Evolutionary conservation across 2,888 invertebrate genomes (phyloP), one percentile per base, ranked within the genome.

Genomic region (Panopea generosa): DNA sequence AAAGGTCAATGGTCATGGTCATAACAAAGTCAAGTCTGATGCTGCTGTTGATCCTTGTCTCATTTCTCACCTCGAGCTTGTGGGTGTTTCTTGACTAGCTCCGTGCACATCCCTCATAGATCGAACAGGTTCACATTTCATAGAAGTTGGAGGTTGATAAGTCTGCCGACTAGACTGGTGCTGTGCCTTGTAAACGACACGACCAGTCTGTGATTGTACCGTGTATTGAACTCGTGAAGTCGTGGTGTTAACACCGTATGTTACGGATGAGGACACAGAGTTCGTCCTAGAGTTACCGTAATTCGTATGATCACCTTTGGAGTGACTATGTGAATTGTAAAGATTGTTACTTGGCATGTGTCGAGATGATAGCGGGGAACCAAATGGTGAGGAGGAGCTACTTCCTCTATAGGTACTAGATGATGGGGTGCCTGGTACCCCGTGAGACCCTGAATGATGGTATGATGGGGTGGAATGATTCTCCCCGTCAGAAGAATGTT

Each of bases 91-190:
- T 14, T 82, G 79, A 16, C 74, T 73, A 14, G 62, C 71, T 20
- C 59, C 56, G 38, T 66, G 83, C 40, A 67, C 47, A 26, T 73
- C 66, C 43, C 76, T 52, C 11, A 79, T 61, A 20, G 83, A 82
- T 55, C 77, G 76, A 47, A 89, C 86, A 43, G 94, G 93, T 76
- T 94, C 93, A 84, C 94, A 94, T 61, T 93, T 93, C 91, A 93
- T 92, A 0, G 94, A 93, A 75, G 93, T 92, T 20, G 94, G 91
- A 9, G 94, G 93, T 79, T 93, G 93, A 87, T 94, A 94, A n/a
- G 86, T 82, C 53, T 90, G 90, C 80, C 78, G 81, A 38, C 71
- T 86, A 59, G 78, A 86, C 82, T 83, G 87, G 66, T 71, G 82
- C 60, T 68, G 84, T 60, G 66, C 82, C 70, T 76, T 87, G 82